Evolutionary conservation across 2,888 invertebrate species (phyloP).

Genomic region (Cryptus armator): DNA sequence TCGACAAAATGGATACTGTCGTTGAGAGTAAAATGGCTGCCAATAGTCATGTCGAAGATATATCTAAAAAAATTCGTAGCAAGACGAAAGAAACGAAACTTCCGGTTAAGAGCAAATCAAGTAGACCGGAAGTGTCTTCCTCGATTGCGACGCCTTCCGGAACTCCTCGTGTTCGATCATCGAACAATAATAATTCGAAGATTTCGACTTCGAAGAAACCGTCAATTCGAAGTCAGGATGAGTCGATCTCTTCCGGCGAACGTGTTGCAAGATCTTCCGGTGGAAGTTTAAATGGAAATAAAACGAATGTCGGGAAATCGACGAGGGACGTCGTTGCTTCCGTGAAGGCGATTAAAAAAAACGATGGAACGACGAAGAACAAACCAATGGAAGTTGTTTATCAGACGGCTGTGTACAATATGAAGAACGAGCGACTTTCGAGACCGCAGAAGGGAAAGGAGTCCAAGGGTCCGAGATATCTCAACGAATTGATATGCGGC

Average conservation of each 20-base stretch:
- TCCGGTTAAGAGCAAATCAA: slow-evolving; percentile 5
- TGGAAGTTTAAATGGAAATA: not conserved
- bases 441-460: slow-evolving; percentile 75
- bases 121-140: not conserved
- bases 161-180: slow-evolving; percentile 15
- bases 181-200: slow-evolving; percentile 21
- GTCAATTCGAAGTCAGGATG: not conserved
- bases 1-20: not conserved
- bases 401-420: slow-evolving; percentile 80
- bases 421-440: slow-evolving; percentile 79
- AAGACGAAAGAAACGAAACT: slow-evolving; percentile 33
- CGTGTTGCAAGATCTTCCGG: slow-evolving; percentile 30
- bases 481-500: slow-evolving; percentile 80
- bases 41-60: not conserved
- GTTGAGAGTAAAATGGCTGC: not conserved
- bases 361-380: slow-evolving; percentile 38
- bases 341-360: slow-evolving; percentile 38
- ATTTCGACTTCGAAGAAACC: not conserved
- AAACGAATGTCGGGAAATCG: slow-evolving; percentile 7
- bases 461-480: slow-evolving; percentile 75
- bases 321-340: slow-evolving; percentile 28
- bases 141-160: slow-evolving; percentile 13
- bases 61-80: slow-evolving; percentile 11
- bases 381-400: slow-evolving; percentile 80
- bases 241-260: slow-evolving; percentile 35